Evolutionary conservation across 1,140 invertebrate genomes (phyloP), one percentile per base, ranked within the genome.

Genomic region (Oryzaephilus surinamensis): DNA sequence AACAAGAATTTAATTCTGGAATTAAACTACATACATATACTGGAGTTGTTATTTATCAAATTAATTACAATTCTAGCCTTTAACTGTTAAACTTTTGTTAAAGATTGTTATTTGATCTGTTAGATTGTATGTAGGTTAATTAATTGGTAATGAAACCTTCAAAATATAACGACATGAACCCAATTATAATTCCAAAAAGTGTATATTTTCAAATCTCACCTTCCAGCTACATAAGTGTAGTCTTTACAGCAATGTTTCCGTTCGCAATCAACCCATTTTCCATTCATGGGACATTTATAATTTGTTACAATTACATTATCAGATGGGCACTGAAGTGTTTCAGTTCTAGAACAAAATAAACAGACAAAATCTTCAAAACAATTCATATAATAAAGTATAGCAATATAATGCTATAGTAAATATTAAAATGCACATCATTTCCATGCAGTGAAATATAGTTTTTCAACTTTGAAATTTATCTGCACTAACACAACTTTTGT

Each of bases 191-290:
- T 20, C 8, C 4, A 20, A 20, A 24, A 10, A n/a, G 10, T 24
- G 10, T 8, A 24, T 21, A 20, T 5, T 20, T 8, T 5, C 8
- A 20, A 23, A 24, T 42, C 41, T 54, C 50, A 65, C 60, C 56
- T 65, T 35, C 69, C 69, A 17, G 61, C 62, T 35, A 73, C 63
- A 39, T 66, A 70, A 12, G 59, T 67, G 45, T 69, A 73, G 34
- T 67, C 67, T n/a, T 62, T 62, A 49, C 71, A 73, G 49, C 71
- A 73, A 50, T 70, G 65, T 33, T 58, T 62, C 32, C 66, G 50
- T 11, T 55, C 65, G 42, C 70, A 72, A 46, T 72, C 70, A 2
- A 67, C 59, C 70, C 70, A 72, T 39, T 63, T 54, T 14, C 59
- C 60, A 14, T 60, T 56, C n/a, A 62, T 58, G 41, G 67, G 61